Evolutionary conservation across 2,888 invertebrate genomes (phyloP), one percentile per base, ranked within the genome.

Genomic region (Strigamia crassipes): DNA sequence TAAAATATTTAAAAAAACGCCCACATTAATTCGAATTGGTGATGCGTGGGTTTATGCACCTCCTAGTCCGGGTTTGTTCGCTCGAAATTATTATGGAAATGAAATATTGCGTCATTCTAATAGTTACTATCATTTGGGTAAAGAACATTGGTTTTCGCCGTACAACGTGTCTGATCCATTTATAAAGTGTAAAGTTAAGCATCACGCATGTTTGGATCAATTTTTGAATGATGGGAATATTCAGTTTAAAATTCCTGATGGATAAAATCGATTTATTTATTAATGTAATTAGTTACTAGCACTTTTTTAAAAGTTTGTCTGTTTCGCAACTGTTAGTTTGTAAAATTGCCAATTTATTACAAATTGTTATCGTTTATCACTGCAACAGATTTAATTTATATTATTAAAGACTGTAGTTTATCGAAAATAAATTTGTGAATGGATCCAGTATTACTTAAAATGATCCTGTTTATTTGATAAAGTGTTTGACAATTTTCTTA

Each of bases 191-290:
- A 82, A 82, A 9, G 83, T 84, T 2, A 83, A 84, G 4, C 84
- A 85, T 42, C 86, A 87, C 81, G 84, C 86, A 6, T 87, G 87
- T 82, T 83, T 87, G 21, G 86, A 86, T 78, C 84, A 84, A n/a
- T 86, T 86, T 66, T 85, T 85, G 15, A 84, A 83, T 1, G 87
- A 87, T 83, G 87, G 87, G 3, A 83, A 34, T 77, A 46, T 82
- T 9, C 79, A 73, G 10, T 83, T 83, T 81, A 18, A 27, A 34
- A 78, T 82, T 4, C 82, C 82, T 27, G 27, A 27, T 3, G 27
- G 1, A 27, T 27, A 27, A 27, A 27, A 27, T 27, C 27, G 27
- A 3, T 2, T 27, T 27, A 27, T 27, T 27, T 27, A 27, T 1
- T 27, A 27, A 3, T 27, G 1, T 27, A 27, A 27, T 27, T 27